Conservation (phyloP, 2,113 vertebrate species). For the Glareola pratincola region DNA sequence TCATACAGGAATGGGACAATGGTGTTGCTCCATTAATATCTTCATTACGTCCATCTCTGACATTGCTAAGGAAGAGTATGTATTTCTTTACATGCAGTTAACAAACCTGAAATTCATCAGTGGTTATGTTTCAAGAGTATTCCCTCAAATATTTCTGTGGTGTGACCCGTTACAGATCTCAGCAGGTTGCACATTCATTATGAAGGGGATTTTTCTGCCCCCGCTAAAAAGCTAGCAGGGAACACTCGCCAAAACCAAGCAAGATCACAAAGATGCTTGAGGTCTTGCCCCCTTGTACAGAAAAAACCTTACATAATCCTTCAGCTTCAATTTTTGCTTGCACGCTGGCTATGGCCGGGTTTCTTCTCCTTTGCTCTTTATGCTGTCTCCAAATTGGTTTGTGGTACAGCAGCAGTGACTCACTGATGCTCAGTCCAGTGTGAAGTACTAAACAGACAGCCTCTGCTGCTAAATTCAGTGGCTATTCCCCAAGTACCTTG, state of each 20-base stretch:
- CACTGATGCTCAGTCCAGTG: constrained; percentile 41
- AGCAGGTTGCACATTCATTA: neutral
- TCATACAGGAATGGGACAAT: neutral
- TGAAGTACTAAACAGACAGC: constrained; percentile 33
- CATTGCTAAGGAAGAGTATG: neutral
- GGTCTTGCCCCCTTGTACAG: neutral
- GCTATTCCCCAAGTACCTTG: neutral
- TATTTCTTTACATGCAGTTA: neutral
- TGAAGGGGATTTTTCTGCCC: neutral
- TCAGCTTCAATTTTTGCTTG: neutral
- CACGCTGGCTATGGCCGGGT: rapidly evolving
- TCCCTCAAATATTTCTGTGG: neutral
- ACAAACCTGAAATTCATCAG: neutral
- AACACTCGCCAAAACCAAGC: neutral
- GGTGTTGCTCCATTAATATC: neutral
- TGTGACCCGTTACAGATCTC: neutral
- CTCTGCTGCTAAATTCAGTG: constrained; percentile 43
- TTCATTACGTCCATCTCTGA: neutral
- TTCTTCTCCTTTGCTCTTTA: neutral
- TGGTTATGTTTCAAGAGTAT: neutral
- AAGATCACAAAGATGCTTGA: neutral
- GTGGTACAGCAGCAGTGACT: constrained; percentile 45
- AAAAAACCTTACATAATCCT: neutral
- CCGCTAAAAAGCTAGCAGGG: neutral
- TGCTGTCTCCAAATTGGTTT: neutral